These are phyloP conservation scores for Thamnaconus septentrionalis DNA, from an alignment of 2,113 vertebrate genomes.

Conservation along the genomic window DNA sequence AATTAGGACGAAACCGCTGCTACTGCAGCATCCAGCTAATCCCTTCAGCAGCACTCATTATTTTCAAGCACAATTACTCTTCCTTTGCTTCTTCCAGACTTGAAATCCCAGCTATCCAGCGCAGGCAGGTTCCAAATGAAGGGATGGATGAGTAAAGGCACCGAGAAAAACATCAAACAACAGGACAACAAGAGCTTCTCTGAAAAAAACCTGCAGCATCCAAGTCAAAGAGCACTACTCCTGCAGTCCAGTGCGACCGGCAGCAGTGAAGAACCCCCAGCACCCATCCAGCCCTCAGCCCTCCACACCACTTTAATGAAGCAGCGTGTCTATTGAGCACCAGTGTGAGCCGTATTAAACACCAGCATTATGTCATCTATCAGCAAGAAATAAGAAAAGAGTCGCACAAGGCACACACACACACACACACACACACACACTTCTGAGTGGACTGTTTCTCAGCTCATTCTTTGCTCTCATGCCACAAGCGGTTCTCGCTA, in stretches of 20 bases:
- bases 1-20: no score
- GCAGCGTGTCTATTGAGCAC: conserved; percentile 51
- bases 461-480: no score
- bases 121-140: no score
- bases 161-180: neutral
- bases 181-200: neutral
- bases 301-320: conserved; percentile 65
- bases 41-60: no score
- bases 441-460: no score
- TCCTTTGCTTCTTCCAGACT: no score
- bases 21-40: no score
- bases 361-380: conserved; percentile 54
- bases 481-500: no score
- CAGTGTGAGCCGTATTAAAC: conserved; percentile 53
- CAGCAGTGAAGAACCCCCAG: conserved; percentile 32
- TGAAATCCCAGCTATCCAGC: no score
- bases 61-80: no score
- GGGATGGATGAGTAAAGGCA: neutral
- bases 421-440: neutral
- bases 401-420: no score
- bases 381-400: conserved; percentile 12
- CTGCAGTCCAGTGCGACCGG: conserved; percentile 1
- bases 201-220: neutral
- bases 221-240: conserved; percentile 17
- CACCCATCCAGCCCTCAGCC: conserved; percentile 6